Evolutionary conservation across 2,797 vertebrate genomes (phyloP).

Genomic region (Rhyacichthys aspro): DNA sequence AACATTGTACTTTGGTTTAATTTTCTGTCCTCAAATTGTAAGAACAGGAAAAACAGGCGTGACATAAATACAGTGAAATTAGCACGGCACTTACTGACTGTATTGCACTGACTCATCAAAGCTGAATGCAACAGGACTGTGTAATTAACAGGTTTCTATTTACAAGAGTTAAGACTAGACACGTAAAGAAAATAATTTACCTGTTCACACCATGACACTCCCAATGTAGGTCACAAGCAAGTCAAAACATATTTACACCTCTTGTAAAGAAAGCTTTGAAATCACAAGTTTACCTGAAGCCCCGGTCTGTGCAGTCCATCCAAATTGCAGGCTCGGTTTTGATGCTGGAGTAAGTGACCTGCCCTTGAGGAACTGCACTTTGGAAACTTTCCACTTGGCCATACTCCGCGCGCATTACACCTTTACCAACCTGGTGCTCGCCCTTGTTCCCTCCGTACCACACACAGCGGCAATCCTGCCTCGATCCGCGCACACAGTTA

Average conservation of each 20-base stretch:
- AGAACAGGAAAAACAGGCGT: neutral
- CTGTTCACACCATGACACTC: neutral
- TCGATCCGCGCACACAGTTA: conserved; percentile 46
- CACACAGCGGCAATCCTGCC: conserved; percentile 55
- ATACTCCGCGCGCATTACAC: conserved; percentile 32
- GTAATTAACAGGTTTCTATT: neutral
- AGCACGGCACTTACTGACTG: neutral
- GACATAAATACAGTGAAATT: neutral
- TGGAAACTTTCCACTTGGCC: conserved; percentile 71
- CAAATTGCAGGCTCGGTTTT: conserved; percentile 66
- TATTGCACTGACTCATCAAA: neutral
- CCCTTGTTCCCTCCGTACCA: conserved; percentile 41
- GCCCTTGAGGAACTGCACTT: conserved; percentile 45
- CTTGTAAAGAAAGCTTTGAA: neutral
- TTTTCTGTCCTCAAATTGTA: neutral
- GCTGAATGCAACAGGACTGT: neutral
- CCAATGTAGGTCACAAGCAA: neutral
- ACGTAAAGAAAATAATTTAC: neutral
- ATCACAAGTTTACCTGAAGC: conserved; percentile 63
- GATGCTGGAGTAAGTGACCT: conserved; percentile 47
- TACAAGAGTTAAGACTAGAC: neutral
- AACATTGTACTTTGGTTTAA: neutral
- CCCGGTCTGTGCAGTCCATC: conserved; percentile 57
- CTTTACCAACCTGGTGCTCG: conserved; percentile 42
- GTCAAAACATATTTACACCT: neutral